A percentile compares a stretch with the other conserved stretches of the same genome.
These are phyloP conservation scores for Craniophora ligustri DNA, from an alignment of 2,888 invertebrate genomes.

Conservation along the genomic window DNA sequence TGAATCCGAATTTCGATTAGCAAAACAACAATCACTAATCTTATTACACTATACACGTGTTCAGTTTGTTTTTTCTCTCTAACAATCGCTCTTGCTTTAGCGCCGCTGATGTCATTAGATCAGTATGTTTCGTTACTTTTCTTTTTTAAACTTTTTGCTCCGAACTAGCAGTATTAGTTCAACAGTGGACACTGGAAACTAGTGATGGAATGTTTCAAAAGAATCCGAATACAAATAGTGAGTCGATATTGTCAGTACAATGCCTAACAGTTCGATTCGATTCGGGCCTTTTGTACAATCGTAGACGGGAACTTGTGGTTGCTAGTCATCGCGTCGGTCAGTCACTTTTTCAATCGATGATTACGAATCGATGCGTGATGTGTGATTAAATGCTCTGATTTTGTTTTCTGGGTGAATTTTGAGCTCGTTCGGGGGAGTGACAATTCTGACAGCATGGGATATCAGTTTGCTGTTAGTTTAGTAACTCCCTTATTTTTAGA, in stretches of 20 bases:
- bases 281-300: constrained; percentile 70
- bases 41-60: constrained; percentile 16
- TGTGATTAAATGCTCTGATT: constrained; percentile 42
- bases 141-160: constrained; percentile 36
- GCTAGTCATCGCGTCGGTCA: constrained; percentile 44
- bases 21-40: constrained; percentile 31
- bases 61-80: constrained; percentile 10
- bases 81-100: constrained; percentile 5
- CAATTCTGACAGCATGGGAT: too few species aligned
- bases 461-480: too few species aligned
- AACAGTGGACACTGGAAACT: constrained; percentile 28
- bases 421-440: too few species aligned
- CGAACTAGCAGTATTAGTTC: constrained; percentile 48
- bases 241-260: constrained; percentile 68
- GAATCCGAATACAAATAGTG: constrained; percentile 76
- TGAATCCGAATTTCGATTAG: constrained; percentile 7
- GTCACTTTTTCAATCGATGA: constrained; percentile 29
- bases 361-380: constrained; percentile 33
- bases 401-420: background rate
- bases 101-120: constrained; percentile 32
- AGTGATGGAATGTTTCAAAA: constrained; percentile 64
- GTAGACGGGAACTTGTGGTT: constrained; percentile 42
- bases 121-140: constrained; percentile 28
- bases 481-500: too few species aligned
- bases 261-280: constrained; percentile 75